Percentiles rank a stretch among this genome's conserved stretches.
These are phyloP conservation scores for Lucifuga dentata DNA, from an alignment of 2,113 vertebrate genomes.

Conservation along the genomic window DNA sequence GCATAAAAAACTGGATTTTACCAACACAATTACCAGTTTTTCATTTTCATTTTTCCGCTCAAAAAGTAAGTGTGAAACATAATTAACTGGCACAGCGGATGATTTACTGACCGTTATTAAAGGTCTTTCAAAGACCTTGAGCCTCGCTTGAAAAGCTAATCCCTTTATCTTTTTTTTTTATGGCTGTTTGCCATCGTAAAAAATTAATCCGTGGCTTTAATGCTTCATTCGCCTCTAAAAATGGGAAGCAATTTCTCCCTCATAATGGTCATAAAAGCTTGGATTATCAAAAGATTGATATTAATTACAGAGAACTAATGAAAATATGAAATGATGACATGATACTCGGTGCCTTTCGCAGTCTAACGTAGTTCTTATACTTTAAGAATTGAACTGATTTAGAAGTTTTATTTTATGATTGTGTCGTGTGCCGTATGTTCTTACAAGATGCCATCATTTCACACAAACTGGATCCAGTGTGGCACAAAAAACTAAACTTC, in stretches of 20 bases:
- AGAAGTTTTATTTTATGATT: no score
- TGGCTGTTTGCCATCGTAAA: constrained; percentile 44
- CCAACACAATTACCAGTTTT: constrained; percentile 6
- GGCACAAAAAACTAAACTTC: no score
- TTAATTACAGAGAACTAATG: constrained; percentile 31
- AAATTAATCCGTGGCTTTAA: constrained; percentile 35
- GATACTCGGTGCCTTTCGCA: constrained; percentile 28
- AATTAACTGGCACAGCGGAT: constrained; percentile 42
- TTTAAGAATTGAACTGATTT: no score
- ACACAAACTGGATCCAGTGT: no score
- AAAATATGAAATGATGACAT: constrained; percentile 40
- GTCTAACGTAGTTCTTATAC: constrained; percentile 16
- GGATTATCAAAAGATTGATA: constrained; percentile 19
- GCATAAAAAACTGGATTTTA: neutral
- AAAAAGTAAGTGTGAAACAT: constrained; percentile 11
- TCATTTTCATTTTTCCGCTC: constrained; percentile 23
- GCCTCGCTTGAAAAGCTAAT: constrained; percentile 23
- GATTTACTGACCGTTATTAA: constrained; percentile 49
- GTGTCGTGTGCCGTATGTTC: no score
- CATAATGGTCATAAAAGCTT: constrained; percentile 18
- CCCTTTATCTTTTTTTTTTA: constrained; percentile 8
- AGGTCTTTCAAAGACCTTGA: constrained; percentile 54
- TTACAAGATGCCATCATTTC: no score
- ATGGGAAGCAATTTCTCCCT: constrained; percentile 1
- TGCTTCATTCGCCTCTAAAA: constrained; percentile 24